Evolutionary conservation across 2,113 vertebrate species (phyloP), one percentile per base, ranked within the genome.

Genomic region (Albula glossodonta): DNA sequence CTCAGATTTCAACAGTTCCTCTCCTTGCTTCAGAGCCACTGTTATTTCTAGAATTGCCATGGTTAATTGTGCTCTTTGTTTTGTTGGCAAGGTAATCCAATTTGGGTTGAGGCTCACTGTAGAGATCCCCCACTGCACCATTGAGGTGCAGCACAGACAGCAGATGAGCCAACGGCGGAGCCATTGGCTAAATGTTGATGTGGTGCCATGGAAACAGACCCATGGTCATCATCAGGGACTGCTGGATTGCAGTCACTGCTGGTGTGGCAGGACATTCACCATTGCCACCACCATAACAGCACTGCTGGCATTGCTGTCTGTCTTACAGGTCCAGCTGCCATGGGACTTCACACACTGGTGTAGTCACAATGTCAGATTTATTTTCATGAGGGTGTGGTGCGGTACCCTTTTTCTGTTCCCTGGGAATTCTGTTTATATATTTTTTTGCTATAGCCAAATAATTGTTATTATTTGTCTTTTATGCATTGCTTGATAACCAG

Each of bases 151-250:
- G 51, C 51, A 41, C 83, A 78, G 8, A 57, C 51, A 78, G 17
- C 51, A 52, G 13, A 78, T 78, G 19, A 78, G 74, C 51, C 31
- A 41, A 84, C n/a, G n/a, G 3, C 5, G 22, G 52, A 82, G 11
- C 80, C 80, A 51, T 84, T 53, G 49, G 77, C 51, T 78, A 51
- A 25, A 78, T 53, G 12, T 84, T 84, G 51, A 84, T 13, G 74
- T 31, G 22, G 83, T 41, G 51, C 51, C 66, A 78, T 78, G 70
- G 17, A 78, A 84, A 25, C 13, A 25, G 51, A 10, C 19, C 52
- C 83, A 78, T 51, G 5, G 70, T 31, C 51, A 53, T 74, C 52
- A 84, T 13, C 25, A n/a, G 51, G 60, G 60, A 48, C 48, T n/a
- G 48, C 19, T 41, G 50, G 70, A 83, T 50, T 51, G 53, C 10